Base-by-base conservation (phyloP, 2,888 invertebrate genomes). In the Trileptium ribeirensis region DNA sequence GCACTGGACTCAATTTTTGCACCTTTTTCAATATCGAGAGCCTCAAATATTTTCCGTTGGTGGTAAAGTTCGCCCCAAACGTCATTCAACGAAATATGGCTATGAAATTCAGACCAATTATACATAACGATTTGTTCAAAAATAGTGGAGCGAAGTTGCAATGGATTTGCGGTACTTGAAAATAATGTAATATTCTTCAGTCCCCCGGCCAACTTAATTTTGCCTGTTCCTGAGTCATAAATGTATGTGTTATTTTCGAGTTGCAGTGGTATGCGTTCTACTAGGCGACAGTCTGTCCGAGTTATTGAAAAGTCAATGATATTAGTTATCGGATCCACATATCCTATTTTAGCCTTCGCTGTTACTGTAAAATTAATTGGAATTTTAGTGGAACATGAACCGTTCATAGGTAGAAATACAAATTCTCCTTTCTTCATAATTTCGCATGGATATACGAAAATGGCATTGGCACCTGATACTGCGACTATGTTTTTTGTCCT, bases 241-340 rank as follows among this genome's bases (percentile, higher is more conserved):
- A 51, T 51, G 24, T 51, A 51, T 15, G 77, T 75, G 8, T 34
- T 37, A 39, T 75, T 75, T 38, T 75, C 15, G 31, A 75, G 39
- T 75, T n/a, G 8, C n/a, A 75, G 39, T 37, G 77, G 77, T 36
- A 75, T 75, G 3, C 36, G n/a, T 8, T n/a, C 3, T n/a, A 36
- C 39, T 19, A n/a, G 39, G 38, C 2, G 3, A 39, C 77, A 75
- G 29, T 75, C 77, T 29, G 36, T 2, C 3, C n/a, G 36, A 24
- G 39, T n/a, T 33, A 29, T 36, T 33, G 3, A 36, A 34, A n/a
- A 3, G n/a, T 75, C n/a, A 39, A 75, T 39, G n/a, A 75, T 75
- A 75, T 75, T 75, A 37, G 77, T 75, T 33, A 37, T 38, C 36
- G 38, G 3, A 75, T 75, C 77, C 77, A 75, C n/a, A 36, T 34